phyloP scores from a whole-genome alignment of 1,140 invertebrate genomes.

The Rhynchophorus ferrugineus region DNA sequence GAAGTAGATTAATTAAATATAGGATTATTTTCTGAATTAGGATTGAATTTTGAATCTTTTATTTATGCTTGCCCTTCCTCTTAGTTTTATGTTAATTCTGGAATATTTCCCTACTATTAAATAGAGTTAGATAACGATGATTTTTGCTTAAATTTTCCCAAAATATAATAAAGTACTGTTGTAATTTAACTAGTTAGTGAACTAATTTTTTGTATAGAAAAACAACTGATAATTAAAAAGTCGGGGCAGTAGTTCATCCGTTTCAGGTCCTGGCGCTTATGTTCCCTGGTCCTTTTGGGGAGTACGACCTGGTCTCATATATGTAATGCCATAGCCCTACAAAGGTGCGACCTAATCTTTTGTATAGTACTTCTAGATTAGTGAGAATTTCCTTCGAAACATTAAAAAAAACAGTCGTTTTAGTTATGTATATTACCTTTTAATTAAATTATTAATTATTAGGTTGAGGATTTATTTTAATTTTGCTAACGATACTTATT shows the following conservation, averaged over 20 bases:
- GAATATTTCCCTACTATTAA: no score
- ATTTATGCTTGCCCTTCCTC: no score
- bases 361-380: slow-evolving; percentile 23
- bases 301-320: slow-evolving; percentile 36
- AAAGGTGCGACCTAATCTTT: slow-evolving; percentile 38
- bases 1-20: no score
- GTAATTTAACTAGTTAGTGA: slow-evolving; percentile 21
- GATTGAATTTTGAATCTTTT: no score
- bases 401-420: no score
- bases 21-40: no score
- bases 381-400: background rate
- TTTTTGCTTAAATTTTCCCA: slow-evolving; percentile 6
- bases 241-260: slow-evolving; percentile 38
- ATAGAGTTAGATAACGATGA: no score
- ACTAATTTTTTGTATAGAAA: slow-evolving; percentile 27
- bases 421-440: no score
- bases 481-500: background rate
- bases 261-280: slow-evolving; percentile 37
- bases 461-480: no score
- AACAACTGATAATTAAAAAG: slow-evolving; percentile 28
- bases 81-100: no score
- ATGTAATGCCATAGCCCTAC: slow-evolving; percentile 32
- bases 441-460: no score
- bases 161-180: slow-evolving; percentile 6
- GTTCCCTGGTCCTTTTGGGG: slow-evolving; percentile 36